Evolutionary conservation across 2,888 invertebrate genomes (phyloP), one percentile per base, ranked within the genome.

Genomic region (Lathronympha strigana): DNA sequence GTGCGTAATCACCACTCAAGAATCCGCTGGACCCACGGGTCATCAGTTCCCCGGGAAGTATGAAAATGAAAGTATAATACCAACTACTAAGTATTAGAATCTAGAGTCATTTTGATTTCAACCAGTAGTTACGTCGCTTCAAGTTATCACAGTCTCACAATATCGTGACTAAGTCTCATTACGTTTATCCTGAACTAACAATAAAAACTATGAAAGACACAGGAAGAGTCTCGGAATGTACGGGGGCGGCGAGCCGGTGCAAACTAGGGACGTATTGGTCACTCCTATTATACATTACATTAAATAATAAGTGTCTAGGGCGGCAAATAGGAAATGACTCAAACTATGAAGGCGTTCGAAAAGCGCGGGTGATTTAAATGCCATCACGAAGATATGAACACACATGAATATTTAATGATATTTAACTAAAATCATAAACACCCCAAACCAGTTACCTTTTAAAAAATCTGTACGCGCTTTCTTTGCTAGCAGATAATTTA

Each of bases 191-290:
- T 79, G 78, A 81, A 78, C 79, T 81, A 82, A 84, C 81, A 84
- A 83, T 82, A 82, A 86, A 86, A 82, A 80, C 75, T 79, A 76
- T 82, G 84, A 87, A 86, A 80, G 81, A 74, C 77, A 80, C 78
- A 84, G 87, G 87, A 88, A 88, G 76, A 78, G 87, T 82, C 86
- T 81, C 73, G 86, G 88, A 86, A 90, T 89, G 86, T 77, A 82
- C 79, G 84, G 81, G 81, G 88, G 85, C 85, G 88, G 82, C 73
- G 61, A 67, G 63, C 66, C 69, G 70, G 72, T 63, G 71, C 75
- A 73, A 74, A 72, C 73, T 69, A 72, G 69, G 70, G 74, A 76
- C 71, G 63, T 69, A 23, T 21, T 15, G 23, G 11, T 31, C 19
- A 47, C n/a, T 19, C 47, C 13, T 17, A 11, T 4, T 43, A 17